A percentile compares a stretch with the other conserved stretches of the same genome.
These are phyloP conservation scores for Epizoanthus fatuus DNA, from an alignment of 92 coral and sea anemone genomes.

Conservation along the genomic window DNA sequence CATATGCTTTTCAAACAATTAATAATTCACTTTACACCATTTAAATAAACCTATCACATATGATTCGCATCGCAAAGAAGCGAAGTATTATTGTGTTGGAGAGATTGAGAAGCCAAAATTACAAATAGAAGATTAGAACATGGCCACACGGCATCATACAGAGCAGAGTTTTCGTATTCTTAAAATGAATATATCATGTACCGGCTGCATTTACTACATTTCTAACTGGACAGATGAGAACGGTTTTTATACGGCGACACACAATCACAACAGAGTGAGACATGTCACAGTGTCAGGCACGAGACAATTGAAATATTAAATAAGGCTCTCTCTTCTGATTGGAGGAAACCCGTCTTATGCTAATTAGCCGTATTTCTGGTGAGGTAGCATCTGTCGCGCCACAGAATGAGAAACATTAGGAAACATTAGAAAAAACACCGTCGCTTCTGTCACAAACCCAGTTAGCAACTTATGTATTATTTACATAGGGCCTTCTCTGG, in stretches of 20 bases:
- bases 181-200: no score
- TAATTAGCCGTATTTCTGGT: slow-evolving; percentile 75
- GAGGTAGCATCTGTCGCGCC: slow-evolving; percentile 83
- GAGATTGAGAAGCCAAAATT: slow-evolving; percentile 14
- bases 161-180: no score
- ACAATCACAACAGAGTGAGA: background rate
- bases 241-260: background rate
- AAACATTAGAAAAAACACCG: slow-evolving; percentile 62
- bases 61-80: slow-evolving; percentile 19
- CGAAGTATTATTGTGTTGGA: slow-evolving; percentile 4
- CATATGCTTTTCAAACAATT: slow-evolving; percentile 43
- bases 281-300: background rate
- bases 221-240: background rate
- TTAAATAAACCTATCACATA: slow-evolving; percentile 28
- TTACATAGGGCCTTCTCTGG: slow-evolving; percentile 77
- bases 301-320: slow-evolving; percentile 27
- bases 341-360: slow-evolving; percentile 42
- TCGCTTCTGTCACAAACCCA: slow-evolving; percentile 65
- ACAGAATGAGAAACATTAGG: slow-evolving; percentile 82
- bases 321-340: slow-evolving; percentile 17
- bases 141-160: background rate
- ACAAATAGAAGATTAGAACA: background rate
- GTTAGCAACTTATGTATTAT: slow-evolving; percentile 78
- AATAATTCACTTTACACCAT: slow-evolving; percentile 41
- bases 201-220: no score